Conservation (phyloP, 1,140 invertebrate species). For the Trachelipus rathkii region DNA sequence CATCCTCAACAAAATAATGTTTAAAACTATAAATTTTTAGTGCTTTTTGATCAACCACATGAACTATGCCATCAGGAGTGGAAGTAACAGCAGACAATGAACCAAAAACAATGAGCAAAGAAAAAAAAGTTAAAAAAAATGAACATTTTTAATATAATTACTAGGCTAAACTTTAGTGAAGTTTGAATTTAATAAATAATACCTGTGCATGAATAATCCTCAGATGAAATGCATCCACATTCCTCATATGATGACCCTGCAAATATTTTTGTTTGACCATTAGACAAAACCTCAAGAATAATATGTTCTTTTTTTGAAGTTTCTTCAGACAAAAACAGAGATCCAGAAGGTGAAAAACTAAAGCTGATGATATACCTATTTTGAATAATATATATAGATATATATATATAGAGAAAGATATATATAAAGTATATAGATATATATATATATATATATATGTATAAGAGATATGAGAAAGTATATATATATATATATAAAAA, state of each 20-base stretch:
- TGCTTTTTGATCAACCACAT: conserved; percentile 79
- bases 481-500: too few relatives aligned
- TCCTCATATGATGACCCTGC: conserved; percentile 52
- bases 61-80: conserved; percentile 86
- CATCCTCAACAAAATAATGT: conserved; percentile 80
- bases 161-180: too few relatives aligned
- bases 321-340: conserved; percentile 88
- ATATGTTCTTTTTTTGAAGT: conserved; percentile 62
- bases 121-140: too few relatives aligned
- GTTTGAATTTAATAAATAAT: too few relatives aligned
- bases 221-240: conserved; percentile 51
- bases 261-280: conserved; percentile 53
- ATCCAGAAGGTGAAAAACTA: conserved; percentile 82
- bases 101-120: conserved; percentile 47
- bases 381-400: too few relatives aligned
- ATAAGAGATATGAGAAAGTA: too few relatives aligned
- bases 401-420: too few relatives aligned
- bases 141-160: too few relatives aligned
- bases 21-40: conserved; percentile 82
- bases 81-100: conserved; percentile 87
- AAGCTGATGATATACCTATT: conserved; percentile 42
- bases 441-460: too few relatives aligned
- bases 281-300: conserved; percentile 50
- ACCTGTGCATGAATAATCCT: conserved; percentile 48
- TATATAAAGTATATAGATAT: too few relatives aligned